Evolutionary conservation across 1,140 invertebrate genomes (phyloP), one percentile per base, ranked within the genome.

Genomic region (Microvelia longipes): DNA sequence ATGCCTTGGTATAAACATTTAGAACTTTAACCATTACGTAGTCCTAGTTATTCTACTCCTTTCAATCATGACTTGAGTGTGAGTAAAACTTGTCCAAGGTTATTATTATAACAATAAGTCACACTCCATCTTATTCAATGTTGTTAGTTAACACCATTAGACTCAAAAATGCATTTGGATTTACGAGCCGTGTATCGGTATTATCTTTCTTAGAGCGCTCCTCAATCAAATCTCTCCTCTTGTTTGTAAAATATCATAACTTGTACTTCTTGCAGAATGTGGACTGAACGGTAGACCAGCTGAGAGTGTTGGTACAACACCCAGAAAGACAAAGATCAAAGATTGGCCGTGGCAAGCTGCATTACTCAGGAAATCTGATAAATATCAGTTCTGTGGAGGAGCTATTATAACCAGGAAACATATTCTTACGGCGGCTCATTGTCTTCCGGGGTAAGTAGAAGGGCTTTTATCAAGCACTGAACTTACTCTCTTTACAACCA

Each of bases 291-390:
- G 15, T 5, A 64, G 62, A 15, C 11, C 11, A 24, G 15, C 62
- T 5, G 35, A 50, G 35, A 50, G 35, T 50, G 19, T 50, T 19
- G 19, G 35, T 50, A 11, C 35, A 50, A 29, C 5, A 87, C 90
- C 0, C 88, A 88, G 1, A 88, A 87, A 24, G 2, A 85, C 89
- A 0, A 80, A 79, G 29, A 78, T 85, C 69, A 88, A 89, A 74
- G 90, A 91, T 76, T 91, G 89, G 77, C 91, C 91, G 1, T 93
- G 90, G 90, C 89, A 91, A 83, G 88, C 84, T 0, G 85, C 87
- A 62, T 78, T 94, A 35, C 86, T 86, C 1, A 91, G 92, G 77
- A 85, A 90, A 75, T 88, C 89, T 73, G 84, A 88, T 71, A 91
- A 92, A 80, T 93, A 93, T 76, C 73, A 74, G 29, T 76, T 74